Conservation (phyloP, 2,797 vertebrate species). For the Acanthiza pusilla region DNA sequence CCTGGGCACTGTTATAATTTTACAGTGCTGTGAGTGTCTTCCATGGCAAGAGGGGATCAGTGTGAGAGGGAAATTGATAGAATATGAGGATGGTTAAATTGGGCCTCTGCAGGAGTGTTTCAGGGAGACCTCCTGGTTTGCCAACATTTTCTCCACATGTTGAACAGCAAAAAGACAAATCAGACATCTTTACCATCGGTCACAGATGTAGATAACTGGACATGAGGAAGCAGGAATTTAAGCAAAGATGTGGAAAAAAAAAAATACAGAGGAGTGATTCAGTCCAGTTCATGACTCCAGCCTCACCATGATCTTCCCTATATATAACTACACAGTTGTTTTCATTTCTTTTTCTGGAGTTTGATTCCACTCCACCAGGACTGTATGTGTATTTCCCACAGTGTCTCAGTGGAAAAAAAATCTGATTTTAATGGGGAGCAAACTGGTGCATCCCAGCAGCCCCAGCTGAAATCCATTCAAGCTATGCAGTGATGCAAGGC, state of each 20-base stretch:
- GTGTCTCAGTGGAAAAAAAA: background rate
- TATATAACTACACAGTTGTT: background rate
- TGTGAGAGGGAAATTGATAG: background rate
- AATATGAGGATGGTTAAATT: background rate
- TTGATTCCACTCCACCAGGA: background rate
- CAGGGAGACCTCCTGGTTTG: background rate
- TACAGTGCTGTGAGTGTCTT: background rate
- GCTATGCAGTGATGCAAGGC: background rate
- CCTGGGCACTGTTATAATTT: background rate
- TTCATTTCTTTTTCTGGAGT: constrained; percentile 21
- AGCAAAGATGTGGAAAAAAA: background rate
- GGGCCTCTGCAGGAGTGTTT: background rate
- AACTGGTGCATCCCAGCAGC: background rate
- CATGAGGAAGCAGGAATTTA: background rate
- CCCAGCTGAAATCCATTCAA: background rate
- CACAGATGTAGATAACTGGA: background rate
- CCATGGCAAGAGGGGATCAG: background rate
- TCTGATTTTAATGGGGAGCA: background rate
- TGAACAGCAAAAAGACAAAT: background rate
- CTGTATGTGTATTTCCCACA: background rate
- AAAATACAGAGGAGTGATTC: background rate
- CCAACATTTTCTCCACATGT: background rate
- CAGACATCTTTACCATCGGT: background rate
- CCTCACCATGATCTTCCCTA: background rate
- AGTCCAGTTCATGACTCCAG: background rate